Conservation (phyloP, 2,888 invertebrate species). For the Dryobota labecula region DNA sequence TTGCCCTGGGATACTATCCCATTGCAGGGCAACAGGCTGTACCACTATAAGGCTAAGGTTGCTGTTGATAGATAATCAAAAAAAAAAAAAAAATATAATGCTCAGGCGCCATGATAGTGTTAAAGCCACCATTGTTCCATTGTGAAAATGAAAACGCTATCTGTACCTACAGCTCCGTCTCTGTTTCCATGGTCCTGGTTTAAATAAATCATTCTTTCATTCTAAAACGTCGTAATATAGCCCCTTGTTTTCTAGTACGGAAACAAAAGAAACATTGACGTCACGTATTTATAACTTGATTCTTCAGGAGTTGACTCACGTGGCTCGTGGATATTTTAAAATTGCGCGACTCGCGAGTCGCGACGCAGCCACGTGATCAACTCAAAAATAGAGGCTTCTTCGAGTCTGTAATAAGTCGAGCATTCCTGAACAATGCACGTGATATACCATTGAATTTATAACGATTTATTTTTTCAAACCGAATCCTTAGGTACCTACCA, state of each 20-base stretch:
- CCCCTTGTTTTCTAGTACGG: background rate
- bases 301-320: slow-evolving; percentile 4
- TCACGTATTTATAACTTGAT: slow-evolving; percentile 18
- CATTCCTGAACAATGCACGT: background rate
- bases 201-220: background rate
- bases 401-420: background rate
- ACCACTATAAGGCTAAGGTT: too few species aligned
- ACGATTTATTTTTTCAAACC: background rate
- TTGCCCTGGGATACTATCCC: too few species aligned
- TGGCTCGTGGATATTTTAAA: slow-evolving; percentile 12
- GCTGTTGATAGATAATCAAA: background rate
- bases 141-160: background rate
- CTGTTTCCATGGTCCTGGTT: background rate
- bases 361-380: slow-evolving; percentile 13
- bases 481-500: background rate
- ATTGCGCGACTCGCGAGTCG: background rate
- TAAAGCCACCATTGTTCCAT: background rate
- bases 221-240: background rate
- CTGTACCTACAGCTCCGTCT: background rate
- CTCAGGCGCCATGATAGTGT: background rate
- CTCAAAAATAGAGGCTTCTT: slow-evolving; percentile 7
- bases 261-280: background rate
- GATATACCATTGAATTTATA: background rate
- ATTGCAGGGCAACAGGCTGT: too few species aligned
- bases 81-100: too few species aligned